Evolutionary conservation across 2,113 vertebrate species (phyloP).

Genomic region (Onychostruthus taczanowskii): DNA sequence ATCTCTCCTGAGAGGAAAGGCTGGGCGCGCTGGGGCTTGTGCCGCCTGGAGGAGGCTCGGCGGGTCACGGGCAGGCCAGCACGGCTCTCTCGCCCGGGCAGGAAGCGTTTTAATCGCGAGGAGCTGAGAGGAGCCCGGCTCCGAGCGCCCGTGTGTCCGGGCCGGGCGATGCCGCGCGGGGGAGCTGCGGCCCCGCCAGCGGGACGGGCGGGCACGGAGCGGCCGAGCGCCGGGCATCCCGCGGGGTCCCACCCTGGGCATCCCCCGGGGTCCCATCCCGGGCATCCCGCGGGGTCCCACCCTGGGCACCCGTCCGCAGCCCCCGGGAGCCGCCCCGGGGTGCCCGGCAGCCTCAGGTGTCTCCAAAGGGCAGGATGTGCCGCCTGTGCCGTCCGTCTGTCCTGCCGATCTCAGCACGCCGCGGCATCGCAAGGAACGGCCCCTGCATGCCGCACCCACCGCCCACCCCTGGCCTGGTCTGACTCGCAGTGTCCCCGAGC

Average conservation of each 20-base stretch:
- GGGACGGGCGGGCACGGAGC: neutral
- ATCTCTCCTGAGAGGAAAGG: neutral
- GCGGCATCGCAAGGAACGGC: fast-evolving
- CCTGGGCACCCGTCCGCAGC: neutral
- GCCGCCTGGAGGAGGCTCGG: neutral
- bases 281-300: no score
- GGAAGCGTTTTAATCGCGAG: neutral
- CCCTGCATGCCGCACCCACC: fast-evolving
- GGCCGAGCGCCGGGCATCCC: neutral
- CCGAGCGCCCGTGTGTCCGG: neutral
- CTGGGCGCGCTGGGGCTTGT: neutral
- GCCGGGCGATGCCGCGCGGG: neutral
- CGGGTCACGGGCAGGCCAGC: neutral
- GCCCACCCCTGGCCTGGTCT: neutral
- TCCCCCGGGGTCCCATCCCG: no score
- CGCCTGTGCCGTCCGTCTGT: fast-evolving
- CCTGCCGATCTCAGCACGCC: neutral
- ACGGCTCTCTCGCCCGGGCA: fast-evolving
- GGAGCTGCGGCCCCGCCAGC: neutral
- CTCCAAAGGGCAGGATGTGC: neutral
- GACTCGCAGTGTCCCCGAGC: fast-evolving
- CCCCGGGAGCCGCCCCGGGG: no score
- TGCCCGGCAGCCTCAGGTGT: neutral
- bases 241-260: no score
- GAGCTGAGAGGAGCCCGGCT: fast-evolving